These are phyloP conservation scores for Hemaris fuciformis DNA, from an alignment of 2,888 invertebrate species.

Conservation along the genomic window DNA sequence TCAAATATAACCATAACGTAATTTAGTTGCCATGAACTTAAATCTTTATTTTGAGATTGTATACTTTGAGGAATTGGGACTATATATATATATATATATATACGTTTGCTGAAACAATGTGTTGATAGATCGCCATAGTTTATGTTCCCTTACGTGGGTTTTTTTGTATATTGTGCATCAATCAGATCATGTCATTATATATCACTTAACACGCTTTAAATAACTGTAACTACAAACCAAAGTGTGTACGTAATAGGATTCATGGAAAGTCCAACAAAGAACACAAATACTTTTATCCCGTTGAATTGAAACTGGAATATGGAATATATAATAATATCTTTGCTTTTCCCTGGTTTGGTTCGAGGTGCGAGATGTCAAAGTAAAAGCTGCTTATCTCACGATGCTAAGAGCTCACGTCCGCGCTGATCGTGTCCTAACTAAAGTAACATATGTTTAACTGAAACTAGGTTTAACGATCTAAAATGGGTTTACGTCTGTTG, in stretches of 20 bases:
- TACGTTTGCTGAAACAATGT: too few species aligned
- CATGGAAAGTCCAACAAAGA: not conserved
- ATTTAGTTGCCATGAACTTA: too few species aligned
- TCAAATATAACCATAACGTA: too few species aligned
- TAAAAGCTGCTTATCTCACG: slow-evolving; percentile 30
- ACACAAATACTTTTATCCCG: not conserved
- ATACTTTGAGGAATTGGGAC: too few species aligned
- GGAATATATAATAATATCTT: slow-evolving; percentile 21
- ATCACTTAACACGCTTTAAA: too few species aligned
- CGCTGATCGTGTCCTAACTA: not conserved
- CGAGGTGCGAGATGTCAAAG: slow-evolving; percentile 31
- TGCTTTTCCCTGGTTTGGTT: slow-evolving; percentile 26
- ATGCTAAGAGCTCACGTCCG: not conserved
- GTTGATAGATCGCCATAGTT: too few species aligned
- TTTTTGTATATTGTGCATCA: too few species aligned
- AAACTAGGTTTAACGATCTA: not conserved
- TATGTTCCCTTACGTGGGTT: too few species aligned
- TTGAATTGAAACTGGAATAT: not conserved
- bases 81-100: too few species aligned
- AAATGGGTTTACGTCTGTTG: not conserved
- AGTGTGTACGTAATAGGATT: too few species aligned
- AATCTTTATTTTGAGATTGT: too few species aligned
- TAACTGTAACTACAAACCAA: too few species aligned
- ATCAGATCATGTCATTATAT: not conserved
- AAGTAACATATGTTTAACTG: not conserved